Percentiles rank a stretch among this genome's conserved stretches.
These are phyloP conservation scores for Drosophila ficusphila DNA, from an alignment of 1,140 invertebrate species.

Conservation along the genomic window DNA sequence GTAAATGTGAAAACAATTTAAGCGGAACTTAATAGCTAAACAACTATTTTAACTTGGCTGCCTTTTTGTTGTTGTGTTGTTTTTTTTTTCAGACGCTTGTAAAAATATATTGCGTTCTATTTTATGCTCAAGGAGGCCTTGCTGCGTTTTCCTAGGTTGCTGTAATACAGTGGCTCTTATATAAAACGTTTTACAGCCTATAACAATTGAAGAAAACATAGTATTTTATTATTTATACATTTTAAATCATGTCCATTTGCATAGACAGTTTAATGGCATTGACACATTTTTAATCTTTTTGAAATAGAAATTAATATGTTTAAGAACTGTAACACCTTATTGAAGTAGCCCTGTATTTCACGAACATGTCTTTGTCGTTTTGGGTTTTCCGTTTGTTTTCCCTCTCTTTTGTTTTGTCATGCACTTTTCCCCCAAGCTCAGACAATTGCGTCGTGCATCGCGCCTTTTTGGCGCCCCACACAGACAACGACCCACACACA, in stretches of 20 bases:
- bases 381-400: constrained; percentile 22
- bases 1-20: constrained; percentile 79
- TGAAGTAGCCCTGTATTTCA: constrained; percentile 22
- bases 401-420: constrained; percentile 25
- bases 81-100: constrained; percentile 58
- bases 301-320: too few relatives aligned
- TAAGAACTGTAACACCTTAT: too few relatives aligned
- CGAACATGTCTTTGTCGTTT: constrained; percentile 9
- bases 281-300: too few relatives aligned
- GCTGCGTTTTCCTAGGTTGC: neutral
- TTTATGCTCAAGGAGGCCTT: constrained; percentile 46
- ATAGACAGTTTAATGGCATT: too few relatives aligned
- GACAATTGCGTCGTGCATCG: constrained; percentile 59
- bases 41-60: constrained; percentile 68
- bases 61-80: constrained; percentile 36
- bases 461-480: constrained; percentile 58
- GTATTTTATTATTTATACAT: too few relatives aligned
- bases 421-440: constrained; percentile 24
- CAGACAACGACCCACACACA: constrained; percentile 27
- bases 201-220: too few relatives aligned
- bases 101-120: constrained; percentile 77
- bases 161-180: neutral
- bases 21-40: constrained; percentile 79
- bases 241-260: too few relatives aligned
- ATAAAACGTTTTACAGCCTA: too few relatives aligned